Conservation (phyloP, 2,113 vertebrate species). For the Neoarius graeffei region DNA sequence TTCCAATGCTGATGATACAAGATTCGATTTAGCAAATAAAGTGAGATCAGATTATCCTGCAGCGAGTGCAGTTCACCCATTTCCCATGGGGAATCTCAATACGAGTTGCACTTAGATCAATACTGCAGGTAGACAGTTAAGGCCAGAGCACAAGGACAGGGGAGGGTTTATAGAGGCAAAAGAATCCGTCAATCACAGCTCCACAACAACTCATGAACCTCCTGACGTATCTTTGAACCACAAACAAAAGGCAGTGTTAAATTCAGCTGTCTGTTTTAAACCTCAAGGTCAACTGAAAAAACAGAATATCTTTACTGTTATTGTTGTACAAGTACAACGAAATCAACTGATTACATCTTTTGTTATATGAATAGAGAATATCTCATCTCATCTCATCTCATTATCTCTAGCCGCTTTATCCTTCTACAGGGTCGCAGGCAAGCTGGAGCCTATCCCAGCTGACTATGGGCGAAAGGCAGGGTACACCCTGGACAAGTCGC, state of each 20-base stretch:
- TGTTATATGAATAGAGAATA: neutral
- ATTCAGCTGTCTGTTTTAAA: neutral
- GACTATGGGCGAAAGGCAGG: too few relatives aligned
- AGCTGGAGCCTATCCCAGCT: too few relatives aligned
- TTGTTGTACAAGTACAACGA: neutral
- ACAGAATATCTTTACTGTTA: neutral
- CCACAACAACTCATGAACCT: constrained; percentile 7
- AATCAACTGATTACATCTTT: neutral
- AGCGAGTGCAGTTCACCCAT: constrained; percentile 3
- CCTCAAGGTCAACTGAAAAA: neutral
- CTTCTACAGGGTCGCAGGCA: too few relatives aligned
- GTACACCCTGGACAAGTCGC: too few relatives aligned
- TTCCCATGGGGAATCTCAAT: constrained; percentile 28
- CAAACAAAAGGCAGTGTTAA: neutral
- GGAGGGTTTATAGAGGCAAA: neutral
- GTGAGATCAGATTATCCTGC: constrained; percentile 25
- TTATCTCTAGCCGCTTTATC: too few relatives aligned
- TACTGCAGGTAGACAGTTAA: constrained; percentile 19
- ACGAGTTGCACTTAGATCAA: constrained; percentile 31
- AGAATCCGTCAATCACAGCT: neutral
- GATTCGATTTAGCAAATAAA: constrained; percentile 15
- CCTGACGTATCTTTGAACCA: constrained; percentile 12
- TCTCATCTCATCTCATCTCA: too few relatives aligned
- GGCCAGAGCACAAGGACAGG: neutral
- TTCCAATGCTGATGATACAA: neutral